Percentiles rank a stretch among this genome's conserved stretches.
These are phyloP conservation scores for Andrena haemorrhoa DNA, from an alignment of 2,888 invertebrate species.

Conservation along the genomic window DNA sequence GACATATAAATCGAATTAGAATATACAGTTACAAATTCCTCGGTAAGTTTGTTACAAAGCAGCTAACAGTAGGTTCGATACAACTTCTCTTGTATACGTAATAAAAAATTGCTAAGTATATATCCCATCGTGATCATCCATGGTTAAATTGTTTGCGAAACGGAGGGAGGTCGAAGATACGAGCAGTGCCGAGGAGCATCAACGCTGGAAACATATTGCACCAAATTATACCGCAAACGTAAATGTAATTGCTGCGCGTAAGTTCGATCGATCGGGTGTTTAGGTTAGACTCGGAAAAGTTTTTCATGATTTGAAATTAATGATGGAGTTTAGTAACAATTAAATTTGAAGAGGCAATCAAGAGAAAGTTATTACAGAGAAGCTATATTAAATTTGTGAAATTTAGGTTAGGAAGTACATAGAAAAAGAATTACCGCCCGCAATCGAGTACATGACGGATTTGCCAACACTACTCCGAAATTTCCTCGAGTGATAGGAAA, in stretches of 20 bases:
- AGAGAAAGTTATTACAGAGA: not conserved
- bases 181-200: conserved; percentile 87
- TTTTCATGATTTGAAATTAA: too few species aligned
- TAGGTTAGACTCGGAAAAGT: too few species aligned
- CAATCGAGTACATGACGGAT: conserved; percentile 85
- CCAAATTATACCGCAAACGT: not conserved
- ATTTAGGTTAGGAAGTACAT: not conserved
- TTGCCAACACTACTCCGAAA: conserved; percentile 86
- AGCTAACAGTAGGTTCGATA: conserved; percentile 6
- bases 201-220: conserved; percentile 85
- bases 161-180: conserved; percentile 86
- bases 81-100: conserved; percentile 7
- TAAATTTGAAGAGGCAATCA: too few species aligned
- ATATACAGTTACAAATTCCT: not conserved
- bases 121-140: conserved; percentile 25
- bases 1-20: conserved; percentile 1
- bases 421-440: conserved; percentile 83
- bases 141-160: conserved; percentile 75
- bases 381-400: not conserved
- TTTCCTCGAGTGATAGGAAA: conserved; percentile 87
- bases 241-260: not conserved
- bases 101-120: conserved; percentile 9
- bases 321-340: too few species aligned
- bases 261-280: too few species aligned
- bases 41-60: not conserved